Evolutionary conservation across 2,888 invertebrate genomes (phyloP).

Genomic region (Teleogryllus oceanicus): DNA sequence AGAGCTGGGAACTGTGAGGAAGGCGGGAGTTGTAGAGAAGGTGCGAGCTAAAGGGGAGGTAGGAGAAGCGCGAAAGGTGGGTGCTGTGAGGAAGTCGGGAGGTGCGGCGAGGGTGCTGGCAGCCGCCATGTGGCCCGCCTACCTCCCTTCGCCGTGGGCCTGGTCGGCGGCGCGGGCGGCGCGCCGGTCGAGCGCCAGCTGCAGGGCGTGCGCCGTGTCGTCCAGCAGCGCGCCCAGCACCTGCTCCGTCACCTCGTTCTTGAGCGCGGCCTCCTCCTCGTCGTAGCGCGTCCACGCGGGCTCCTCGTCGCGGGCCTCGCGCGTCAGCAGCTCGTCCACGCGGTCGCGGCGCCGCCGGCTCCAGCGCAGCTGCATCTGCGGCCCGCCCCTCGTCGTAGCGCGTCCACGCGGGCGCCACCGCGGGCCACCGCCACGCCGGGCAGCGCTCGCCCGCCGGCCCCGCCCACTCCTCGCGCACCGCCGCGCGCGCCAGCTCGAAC

Average conservation of each 20-base stretch:
- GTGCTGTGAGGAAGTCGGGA: too few species aligned
- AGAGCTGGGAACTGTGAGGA: too few species aligned
- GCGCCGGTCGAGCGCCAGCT: background rate
- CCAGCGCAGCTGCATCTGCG: conserved; percentile 55
- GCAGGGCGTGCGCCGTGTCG: background rate
- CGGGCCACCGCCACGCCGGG: background rate
- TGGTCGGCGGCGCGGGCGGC: too few species aligned
- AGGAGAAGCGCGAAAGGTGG: too few species aligned
- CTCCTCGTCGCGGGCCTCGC: conserved; percentile 69
- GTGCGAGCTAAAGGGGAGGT: too few species aligned
- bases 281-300: conserved; percentile 71
- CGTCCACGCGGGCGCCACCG: conserved; percentile 54
- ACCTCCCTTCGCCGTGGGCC: too few species aligned
- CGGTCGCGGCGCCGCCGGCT: conserved; percentile 64
- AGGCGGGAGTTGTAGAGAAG: too few species aligned
- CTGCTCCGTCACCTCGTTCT: conserved; percentile 48
- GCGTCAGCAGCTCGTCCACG: conserved; percentile 67
- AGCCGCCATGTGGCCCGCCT: too few species aligned
- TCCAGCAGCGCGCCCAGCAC: background rate
- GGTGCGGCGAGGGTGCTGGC: too few species aligned
- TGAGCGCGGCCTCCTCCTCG: conserved; percentile 65
- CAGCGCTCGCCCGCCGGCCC: background rate
- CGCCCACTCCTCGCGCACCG: background rate
- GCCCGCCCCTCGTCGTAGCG: too few species aligned
- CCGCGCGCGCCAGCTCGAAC: conserved; percentile 41